A percentile compares a stretch with the other conserved stretches of the same genome.
Evolutionary conservation across 1,140 invertebrate genomes (phyloP).

Genomic region (Periplaneta americana): DNA sequence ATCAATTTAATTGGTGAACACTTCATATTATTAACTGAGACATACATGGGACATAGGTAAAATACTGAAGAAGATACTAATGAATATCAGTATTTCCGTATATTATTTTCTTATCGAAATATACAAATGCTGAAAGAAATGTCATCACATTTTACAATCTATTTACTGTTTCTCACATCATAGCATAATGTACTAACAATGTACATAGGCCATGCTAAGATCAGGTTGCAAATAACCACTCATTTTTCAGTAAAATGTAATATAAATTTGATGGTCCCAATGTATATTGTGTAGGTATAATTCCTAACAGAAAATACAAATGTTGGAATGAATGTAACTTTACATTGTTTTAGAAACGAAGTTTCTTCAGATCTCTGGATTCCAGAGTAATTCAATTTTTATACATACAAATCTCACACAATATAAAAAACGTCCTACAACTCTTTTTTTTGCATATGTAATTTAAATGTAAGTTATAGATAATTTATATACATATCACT

Average conservation of each 20-base stretch:
- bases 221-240: background rate
- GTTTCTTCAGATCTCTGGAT: background rate
- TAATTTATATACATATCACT: background rate
- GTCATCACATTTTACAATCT: background rate
- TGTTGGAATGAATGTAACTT: background rate
- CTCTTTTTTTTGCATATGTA: background rate
- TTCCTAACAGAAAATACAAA: background rate
- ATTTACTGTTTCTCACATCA: too few relatives aligned
- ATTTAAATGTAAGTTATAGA: background rate
- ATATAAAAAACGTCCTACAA: background rate
- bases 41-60: too few relatives aligned
- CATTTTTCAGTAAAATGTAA: background rate
- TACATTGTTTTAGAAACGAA: background rate
- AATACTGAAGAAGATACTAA: too few relatives aligned
- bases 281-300: background rate
- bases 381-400: background rate
- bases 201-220: background rate
- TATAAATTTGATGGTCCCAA: background rate
- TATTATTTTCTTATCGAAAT: background rate
- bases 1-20: too few relatives aligned
- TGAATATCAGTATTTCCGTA: background rate
- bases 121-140: background rate
- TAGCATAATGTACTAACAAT: too few relatives aligned
- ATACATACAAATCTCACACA: too few relatives aligned
- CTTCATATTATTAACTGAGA: too few relatives aligned